A percentile compares a stretch with the other conserved stretches of the same genome.
Conservation (phyloP, 1,140 invertebrate species). For the Drosophila novamexicana region DNA sequence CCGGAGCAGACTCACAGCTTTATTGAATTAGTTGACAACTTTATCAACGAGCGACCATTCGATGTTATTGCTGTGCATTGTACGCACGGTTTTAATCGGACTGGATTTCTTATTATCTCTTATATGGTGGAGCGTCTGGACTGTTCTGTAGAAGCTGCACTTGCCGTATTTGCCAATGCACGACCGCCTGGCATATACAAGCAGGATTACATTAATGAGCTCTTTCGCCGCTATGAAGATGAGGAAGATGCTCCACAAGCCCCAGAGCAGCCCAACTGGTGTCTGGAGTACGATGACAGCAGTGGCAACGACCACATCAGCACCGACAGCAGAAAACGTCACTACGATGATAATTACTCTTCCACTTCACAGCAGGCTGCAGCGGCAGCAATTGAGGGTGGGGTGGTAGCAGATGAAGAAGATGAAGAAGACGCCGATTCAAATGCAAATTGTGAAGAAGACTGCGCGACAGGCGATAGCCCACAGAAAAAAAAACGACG, state of each 20-base stretch:
- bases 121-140: slow-evolving; percentile 94
- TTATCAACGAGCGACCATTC: slow-evolving; percentile 91
- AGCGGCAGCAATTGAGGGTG: slow-evolving; percentile 23
- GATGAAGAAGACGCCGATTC: slow-evolving; percentile 46
- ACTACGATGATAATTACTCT: slow-evolving; percentile 46
- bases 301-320: slow-evolving; percentile 51
- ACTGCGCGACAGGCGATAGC: slow-evolving; percentile 41
- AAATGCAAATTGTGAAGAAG: slow-evolving; percentile 63
- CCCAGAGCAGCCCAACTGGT: slow-evolving; percentile 93
- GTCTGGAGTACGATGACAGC: slow-evolving; percentile 84
- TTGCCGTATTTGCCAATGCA: slow-evolving; percentile 90
- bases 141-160: slow-evolving; percentile 91
- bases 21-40: slow-evolving; percentile 91
- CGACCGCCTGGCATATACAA: slow-evolving; percentile 93
- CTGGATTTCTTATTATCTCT: slow-evolving; percentile 96
- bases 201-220: slow-evolving; percentile 90
- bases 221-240: slow-evolving; percentile 92
- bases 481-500: slow-evolving; percentile 68
- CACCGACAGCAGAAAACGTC: slow-evolving; percentile 38
- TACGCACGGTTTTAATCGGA: slow-evolving; percentile 99
- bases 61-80: slow-evolving; percentile 97
- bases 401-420: slow-evolving; percentile 34
- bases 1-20: slow-evolving; percentile 92
- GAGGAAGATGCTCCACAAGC: slow-evolving; percentile 89
- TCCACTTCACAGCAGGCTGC: slow-evolving; percentile 59